Evolutionary conservation across 2,113 vertebrate species (phyloP).

Genomic region (Podarcis muralis): DNA sequence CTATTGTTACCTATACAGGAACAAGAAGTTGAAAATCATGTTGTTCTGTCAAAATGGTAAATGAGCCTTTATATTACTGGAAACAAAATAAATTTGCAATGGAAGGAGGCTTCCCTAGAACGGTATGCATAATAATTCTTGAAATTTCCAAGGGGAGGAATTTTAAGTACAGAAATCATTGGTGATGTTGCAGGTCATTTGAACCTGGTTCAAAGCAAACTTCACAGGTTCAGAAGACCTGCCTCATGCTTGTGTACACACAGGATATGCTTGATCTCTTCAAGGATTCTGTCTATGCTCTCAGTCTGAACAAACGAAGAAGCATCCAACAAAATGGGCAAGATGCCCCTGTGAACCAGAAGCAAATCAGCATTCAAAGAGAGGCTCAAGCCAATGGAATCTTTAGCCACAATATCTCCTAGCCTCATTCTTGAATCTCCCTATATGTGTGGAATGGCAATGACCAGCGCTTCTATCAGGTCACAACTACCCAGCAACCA

Average conservation of each 20-base stretch:
- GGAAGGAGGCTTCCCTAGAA: background rate
- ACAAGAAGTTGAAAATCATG: accelerated
- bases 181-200: background rate
- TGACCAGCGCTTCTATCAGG: background rate
- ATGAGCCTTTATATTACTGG: background rate
- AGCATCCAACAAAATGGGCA: background rate
- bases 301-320: background rate
- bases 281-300: background rate
- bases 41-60: background rate
- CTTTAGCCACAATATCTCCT: background rate
- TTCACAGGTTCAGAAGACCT: background rate
- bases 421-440: background rate
- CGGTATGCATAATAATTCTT: background rate
- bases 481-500: background rate
- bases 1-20: background rate
- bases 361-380: background rate
- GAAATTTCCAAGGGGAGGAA: background rate
- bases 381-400: background rate
- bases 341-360: background rate
- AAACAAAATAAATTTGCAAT: background rate
- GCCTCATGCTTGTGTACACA: background rate
- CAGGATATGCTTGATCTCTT: background rate
- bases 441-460: background rate
- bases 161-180: background rate
- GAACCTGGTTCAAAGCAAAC: background rate